Base-by-base conservation (phyloP, 2,888 invertebrate genomes). In the Tinea semifulvella region DNA sequence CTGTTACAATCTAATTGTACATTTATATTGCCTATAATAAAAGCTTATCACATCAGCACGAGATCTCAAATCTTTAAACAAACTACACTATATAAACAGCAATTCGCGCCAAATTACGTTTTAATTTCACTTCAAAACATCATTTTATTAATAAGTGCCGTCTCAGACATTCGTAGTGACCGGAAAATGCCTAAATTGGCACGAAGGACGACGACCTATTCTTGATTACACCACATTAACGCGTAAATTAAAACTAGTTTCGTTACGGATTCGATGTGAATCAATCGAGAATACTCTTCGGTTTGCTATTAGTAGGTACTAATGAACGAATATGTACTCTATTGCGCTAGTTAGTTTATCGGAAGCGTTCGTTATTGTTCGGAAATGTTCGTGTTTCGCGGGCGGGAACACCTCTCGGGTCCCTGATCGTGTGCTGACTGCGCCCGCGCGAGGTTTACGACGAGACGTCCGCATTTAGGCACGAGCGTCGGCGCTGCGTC, bases 11-110 rank as follows among this genome's bases (percentile, higher is more conserved):
- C n/a, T 31, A 31, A 31, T 8, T 14, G 13, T 31, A 31, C n/a
- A 13, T 14, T 31, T 31, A 43, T 13, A 18, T n/a, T n/a, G 6
- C 26, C 26, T 26, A 52, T 54, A 26, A 26, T 26, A 26, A 31
- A 31, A 6, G 31, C 31, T 31, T 31, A 31, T 31, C 31, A 31
- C 31, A 31, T n/a, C 31, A 31, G 13, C 31, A 31, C 31, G 31
- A 31, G n/a, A 31, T 48, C 51, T 52, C 61, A 58, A 73, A 74
- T 72, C 68, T 62, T 62, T 64, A 54, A 58, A 68, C 69, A 74
- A 74, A 77, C 71, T 72, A 73, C 72, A 68, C 71, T 68, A 67
- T 68, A n/a, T n/a, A n/a, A n/a, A n/a, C n/a, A n/a, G n/a, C n/a
- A 49, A 47, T 58, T 60, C 59, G 59, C 58, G 56, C 56, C 60